Percentiles rank a stretch among this genome's conserved stretches.
phyloP scores from a whole-genome alignment of 2,113 vertebrate genomes.

The Crotalus tigris region DNA sequence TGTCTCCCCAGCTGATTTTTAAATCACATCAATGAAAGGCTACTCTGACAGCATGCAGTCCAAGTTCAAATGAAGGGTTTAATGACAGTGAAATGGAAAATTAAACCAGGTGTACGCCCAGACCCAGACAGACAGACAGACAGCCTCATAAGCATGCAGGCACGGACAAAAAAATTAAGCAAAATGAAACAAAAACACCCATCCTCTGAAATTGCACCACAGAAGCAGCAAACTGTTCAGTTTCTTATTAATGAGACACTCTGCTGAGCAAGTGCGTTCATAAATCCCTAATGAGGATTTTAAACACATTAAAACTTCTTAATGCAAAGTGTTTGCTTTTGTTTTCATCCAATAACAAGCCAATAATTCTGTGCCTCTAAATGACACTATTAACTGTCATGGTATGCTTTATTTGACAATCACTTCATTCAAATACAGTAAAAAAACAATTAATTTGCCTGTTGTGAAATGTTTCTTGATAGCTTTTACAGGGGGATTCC shows the following conservation, averaged over 20 bases:
- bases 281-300: constrained; percentile 82
- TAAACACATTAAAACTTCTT: constrained; percentile 82
- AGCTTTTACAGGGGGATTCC: constrained; percentile 67
- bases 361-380: constrained; percentile 79
- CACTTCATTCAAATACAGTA: constrained; percentile 77
- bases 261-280: constrained; percentile 76
- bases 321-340: constrained; percentile 80
- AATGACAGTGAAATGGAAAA: constrained; percentile 71
- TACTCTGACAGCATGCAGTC: constrained; percentile 69
- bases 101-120: not conserved
- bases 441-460: constrained; percentile 78
- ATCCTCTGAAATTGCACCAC: constrained; percentile 67
- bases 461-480: constrained; percentile 76
- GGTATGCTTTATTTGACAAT: constrained; percentile 79
- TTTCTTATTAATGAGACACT: constrained; percentile 78
- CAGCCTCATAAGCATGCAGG: not conserved
- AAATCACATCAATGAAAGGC: constrained; percentile 81
- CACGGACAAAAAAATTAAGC: not conserved
- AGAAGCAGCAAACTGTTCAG: constrained; percentile 78
- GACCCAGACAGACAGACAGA: not conserved
- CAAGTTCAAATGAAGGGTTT: constrained; percentile 73
- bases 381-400: constrained; percentile 79
- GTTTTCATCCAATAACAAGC: constrained; percentile 79
- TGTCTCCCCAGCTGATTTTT: constrained; percentile 74
- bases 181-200: not conserved